Conservation (phyloP, 92 coral and sea anemone species). For the Plumapathes pennacea region DNA sequence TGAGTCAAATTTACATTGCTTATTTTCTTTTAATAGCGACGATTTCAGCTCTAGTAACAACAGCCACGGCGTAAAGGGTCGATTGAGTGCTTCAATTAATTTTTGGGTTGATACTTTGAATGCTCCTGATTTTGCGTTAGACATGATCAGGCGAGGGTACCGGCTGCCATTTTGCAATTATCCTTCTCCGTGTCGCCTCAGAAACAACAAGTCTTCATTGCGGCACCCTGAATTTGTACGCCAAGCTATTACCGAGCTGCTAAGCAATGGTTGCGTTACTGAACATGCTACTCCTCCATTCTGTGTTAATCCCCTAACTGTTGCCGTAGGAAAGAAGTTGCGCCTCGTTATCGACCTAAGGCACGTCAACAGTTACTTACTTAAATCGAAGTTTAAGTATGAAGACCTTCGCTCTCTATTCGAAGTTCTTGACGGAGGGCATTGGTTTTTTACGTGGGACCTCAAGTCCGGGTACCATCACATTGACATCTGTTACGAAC, state of each 20-base stretch:
- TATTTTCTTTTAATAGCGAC: background rate
- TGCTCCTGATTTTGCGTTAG: constrained; percentile 33
- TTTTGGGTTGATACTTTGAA: constrained; percentile 35
- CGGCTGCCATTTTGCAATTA: constrained; percentile 39
- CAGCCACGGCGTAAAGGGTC: constrained; percentile 21
- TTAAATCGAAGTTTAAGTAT: constrained; percentile 35
- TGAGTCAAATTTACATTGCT: too few species aligned
- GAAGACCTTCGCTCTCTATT: constrained; percentile 49
- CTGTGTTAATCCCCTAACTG: constrained; percentile 61
- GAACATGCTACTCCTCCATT: constrained; percentile 42
- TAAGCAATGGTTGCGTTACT: constrained; percentile 31
- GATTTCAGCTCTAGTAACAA: constrained; percentile 9
- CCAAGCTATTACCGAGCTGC: constrained; percentile 39
- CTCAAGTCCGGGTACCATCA: constrained; percentile 62
- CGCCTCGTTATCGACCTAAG: constrained; percentile 62
- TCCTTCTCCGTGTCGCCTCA: constrained; percentile 23
- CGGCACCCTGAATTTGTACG: constrained; percentile 25
- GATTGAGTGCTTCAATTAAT: constrained; percentile 9
- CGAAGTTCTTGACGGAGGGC: constrained; percentile 16
- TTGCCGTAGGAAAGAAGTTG: constrained; percentile 60
- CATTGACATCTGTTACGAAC: constrained; percentile 27
- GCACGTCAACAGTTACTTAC: constrained; percentile 28
- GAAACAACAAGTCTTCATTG: constrained; percentile 21
- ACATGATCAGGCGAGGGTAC: constrained; percentile 37
- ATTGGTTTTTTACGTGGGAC: constrained; percentile 57